A percentile compares a stretch with the other conserved stretches of the same genome.
Evolutionary conservation across 2,888 invertebrate species (phyloP).

Genomic region (Amphipoea oculea): DNA sequence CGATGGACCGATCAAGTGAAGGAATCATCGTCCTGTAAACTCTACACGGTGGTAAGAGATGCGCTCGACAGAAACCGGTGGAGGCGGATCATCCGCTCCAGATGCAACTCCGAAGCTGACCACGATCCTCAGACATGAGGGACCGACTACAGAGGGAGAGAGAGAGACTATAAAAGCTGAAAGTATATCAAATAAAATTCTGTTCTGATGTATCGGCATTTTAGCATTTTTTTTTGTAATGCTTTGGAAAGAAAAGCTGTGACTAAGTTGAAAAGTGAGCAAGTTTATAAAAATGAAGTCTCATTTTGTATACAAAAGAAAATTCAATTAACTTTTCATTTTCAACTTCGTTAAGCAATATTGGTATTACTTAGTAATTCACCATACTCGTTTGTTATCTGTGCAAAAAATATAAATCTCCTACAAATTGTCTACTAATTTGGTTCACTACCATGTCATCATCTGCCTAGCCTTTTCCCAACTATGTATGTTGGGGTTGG

Average conservation of each 20-base stretch:
- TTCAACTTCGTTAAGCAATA: neutral
- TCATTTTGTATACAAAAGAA: neutral
- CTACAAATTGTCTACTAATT: neutral
- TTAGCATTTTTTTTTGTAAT: neutral
- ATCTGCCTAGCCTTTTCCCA: too few relatives aligned
- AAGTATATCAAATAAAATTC: neutral
- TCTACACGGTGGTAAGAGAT: too few relatives aligned
- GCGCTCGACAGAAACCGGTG: too few relatives aligned
- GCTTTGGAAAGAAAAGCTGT: neutral
- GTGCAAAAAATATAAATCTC: neutral
- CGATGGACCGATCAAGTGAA: too few relatives aligned
- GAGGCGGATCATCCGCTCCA: too few relatives aligned
- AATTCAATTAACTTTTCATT: neutral
- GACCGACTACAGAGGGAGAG: too few relatives aligned
- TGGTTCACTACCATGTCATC: neutral
- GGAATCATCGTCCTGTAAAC: too few relatives aligned
- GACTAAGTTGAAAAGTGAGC: neutral
- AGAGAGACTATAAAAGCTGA: neutral
- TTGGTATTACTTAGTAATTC: neutral
- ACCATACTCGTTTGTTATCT: neutral
- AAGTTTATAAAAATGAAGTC: neutral
- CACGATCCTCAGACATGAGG: too few relatives aligned
- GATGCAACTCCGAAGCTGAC: too few relatives aligned
- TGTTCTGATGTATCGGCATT: neutral
- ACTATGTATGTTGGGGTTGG: too few relatives aligned